Conservation (phyloP, 2,888 invertebrate genomes). For the Sepiola atlantica region DNA sequence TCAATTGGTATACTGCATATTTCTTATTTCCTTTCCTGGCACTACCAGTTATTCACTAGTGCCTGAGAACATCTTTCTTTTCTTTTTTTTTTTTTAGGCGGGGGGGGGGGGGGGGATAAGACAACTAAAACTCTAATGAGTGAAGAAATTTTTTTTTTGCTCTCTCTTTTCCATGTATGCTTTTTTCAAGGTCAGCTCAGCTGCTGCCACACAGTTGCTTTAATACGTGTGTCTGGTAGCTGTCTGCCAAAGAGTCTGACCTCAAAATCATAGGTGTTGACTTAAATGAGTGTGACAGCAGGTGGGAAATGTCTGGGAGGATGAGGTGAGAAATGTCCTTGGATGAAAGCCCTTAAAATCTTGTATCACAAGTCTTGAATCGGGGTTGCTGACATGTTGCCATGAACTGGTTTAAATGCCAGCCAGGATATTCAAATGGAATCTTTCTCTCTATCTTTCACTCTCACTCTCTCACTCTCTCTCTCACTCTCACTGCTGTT, state of each 20-base stretch:
- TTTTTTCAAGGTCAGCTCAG: background rate
- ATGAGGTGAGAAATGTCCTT: background rate
- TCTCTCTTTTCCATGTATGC: background rate
- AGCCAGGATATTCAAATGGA: background rate
- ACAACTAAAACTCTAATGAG: background rate
- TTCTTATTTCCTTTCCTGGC: background rate
- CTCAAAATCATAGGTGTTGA: constrained; percentile 5
- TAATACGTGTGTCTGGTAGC: background rate
- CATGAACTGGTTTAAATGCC: background rate
- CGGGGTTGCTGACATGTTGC: constrained; percentile 14
- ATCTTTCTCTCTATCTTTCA: background rate
- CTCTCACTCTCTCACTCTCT: background rate
- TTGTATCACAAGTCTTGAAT: background rate
- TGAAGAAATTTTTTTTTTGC: background rate
- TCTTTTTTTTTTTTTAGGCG: too few relatives aligned
- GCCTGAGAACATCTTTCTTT: background rate
- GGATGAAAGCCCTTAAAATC: background rate
- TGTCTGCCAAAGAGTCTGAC: background rate
- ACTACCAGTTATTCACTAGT: background rate
- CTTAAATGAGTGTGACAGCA: background rate
- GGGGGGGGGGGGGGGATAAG: too few relatives aligned
- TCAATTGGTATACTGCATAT: background rate
- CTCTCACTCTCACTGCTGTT: background rate
- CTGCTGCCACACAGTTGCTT: background rate
- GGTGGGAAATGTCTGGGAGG: background rate